These are phyloP conservation scores for Nasonia oneida DNA, from an alignment of 2,888 invertebrate species.

Conservation along the genomic window DNA sequence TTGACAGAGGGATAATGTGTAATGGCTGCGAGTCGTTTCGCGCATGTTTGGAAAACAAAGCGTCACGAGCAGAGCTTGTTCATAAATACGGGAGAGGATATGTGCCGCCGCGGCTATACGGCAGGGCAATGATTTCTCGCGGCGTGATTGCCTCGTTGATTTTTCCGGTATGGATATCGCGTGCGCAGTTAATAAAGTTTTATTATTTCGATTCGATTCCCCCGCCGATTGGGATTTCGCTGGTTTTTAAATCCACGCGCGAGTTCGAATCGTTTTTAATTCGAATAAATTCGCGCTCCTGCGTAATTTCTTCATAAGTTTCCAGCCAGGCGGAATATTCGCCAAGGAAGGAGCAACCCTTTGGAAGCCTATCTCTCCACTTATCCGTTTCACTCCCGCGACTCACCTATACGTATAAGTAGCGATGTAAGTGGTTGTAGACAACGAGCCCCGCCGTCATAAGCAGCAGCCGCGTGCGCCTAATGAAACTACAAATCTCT, in stretches of 20 bases:
- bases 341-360: neutral
- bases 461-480: slow-evolving; percentile 78
- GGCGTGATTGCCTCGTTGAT: neutral
- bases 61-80: slow-evolving; percentile 17
- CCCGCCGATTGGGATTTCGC: too few species aligned
- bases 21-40: slow-evolving; percentile 31
- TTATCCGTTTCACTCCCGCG: neutral
- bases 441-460: slow-evolving; percentile 75
- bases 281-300: too few species aligned
- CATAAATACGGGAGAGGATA: neutral
- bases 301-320: too few species aligned
- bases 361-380: neutral
- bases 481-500: slow-evolving; percentile 80
- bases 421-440: slow-evolving; percentile 79
- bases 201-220: neutral
- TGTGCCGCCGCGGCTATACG: slow-evolving; percentile 11
- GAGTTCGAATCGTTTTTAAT: too few species aligned
- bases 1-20: neutral
- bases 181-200: neutral
- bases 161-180: neutral
- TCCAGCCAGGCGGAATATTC: too few species aligned
- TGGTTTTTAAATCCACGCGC: too few species aligned
- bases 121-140: neutral
- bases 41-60: slow-evolving; percentile 37
- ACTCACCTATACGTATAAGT: slow-evolving; percentile 72